Percentiles rank a stretch among this genome's conserved stretches.
Evolutionary conservation across 2,888 invertebrate genomes (phyloP).

Genomic region (Nowickia ferox): DNA sequence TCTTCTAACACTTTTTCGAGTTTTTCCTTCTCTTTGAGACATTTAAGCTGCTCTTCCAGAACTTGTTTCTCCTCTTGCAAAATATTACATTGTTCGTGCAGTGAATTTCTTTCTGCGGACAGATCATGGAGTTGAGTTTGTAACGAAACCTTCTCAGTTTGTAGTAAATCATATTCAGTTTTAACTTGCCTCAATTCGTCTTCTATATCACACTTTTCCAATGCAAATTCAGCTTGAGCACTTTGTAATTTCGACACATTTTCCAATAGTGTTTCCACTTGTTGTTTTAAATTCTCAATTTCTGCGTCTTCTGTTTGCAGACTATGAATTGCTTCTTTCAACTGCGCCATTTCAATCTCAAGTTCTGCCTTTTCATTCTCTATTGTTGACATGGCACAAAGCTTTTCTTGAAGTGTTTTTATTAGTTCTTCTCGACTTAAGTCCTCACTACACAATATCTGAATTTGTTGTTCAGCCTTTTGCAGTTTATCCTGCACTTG

Average conservation of each 20-base stretch:
- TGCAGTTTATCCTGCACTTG: slow-evolving; percentile 49
- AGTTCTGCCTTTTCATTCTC: slow-evolving; percentile 32
- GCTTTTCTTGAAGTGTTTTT: slow-evolving; percentile 59
- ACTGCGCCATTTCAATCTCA: slow-evolving; percentile 28
- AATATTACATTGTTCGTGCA: slow-evolving; percentile 23
- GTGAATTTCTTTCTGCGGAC: slow-evolving; percentile 50
- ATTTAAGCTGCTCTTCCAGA: slow-evolving; percentile 45
- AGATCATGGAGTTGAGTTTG: slow-evolving; percentile 34
- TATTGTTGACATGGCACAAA: slow-evolving; percentile 33
- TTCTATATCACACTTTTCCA: slow-evolving; percentile 28
- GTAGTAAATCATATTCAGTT: slow-evolving; percentile 27
- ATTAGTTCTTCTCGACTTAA: slow-evolving; percentile 47
- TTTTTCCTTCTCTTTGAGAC: slow-evolving; percentile 53
- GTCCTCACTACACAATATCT: slow-evolving; percentile 52
- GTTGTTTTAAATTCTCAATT: slow-evolving; percentile 2
- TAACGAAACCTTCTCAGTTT: slow-evolving; percentile 1
- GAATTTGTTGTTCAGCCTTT: slow-evolving; percentile 60
- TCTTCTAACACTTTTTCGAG: slow-evolving; percentile 38
- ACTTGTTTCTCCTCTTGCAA: slow-evolving; percentile 20
- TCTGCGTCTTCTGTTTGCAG: slow-evolving; percentile 61
- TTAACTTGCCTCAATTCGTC: slow-evolving; percentile 24
- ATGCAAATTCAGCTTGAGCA: neutral
- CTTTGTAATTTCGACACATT: neutral
- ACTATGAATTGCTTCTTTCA: slow-evolving; percentile 25
- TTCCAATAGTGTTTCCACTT: slow-evolving; percentile 8